Percentiles rank a stretch among this genome's conserved stretches.
Conservation (phyloP, 2,113 vertebrate genomes). For the Dascyllus trimaculatus region DNA sequence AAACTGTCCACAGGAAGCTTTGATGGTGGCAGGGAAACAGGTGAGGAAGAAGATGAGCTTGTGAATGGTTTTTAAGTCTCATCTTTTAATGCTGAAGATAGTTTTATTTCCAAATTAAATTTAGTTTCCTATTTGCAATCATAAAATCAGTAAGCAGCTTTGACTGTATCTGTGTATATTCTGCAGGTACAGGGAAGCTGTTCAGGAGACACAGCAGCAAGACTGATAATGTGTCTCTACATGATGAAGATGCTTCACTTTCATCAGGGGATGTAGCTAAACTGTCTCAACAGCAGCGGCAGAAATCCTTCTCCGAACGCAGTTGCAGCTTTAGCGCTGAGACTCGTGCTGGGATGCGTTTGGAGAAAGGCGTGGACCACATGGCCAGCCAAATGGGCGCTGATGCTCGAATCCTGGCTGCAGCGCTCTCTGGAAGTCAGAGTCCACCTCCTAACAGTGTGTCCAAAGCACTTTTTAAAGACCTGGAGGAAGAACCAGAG, state of each 20-base stretch:
- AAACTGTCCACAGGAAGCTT: slow-evolving; percentile 90
- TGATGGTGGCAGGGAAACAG: slow-evolving; percentile 83
- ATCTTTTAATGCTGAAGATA: background rate
- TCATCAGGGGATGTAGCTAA: slow-evolving; percentile 74
- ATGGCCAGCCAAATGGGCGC: slow-evolving; percentile 94
- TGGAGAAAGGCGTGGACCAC: slow-evolving; percentile 91
- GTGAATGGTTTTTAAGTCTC: background rate
- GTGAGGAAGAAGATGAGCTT: slow-evolving; percentile 78
- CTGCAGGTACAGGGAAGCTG: slow-evolving; percentile 77
- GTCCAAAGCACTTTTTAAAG: slow-evolving; percentile 80
- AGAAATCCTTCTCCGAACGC: slow-evolving; percentile 91
- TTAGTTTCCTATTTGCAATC: too few species aligned
- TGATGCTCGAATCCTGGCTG: slow-evolving; percentile 94
- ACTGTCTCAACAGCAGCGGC: slow-evolving; percentile 88
- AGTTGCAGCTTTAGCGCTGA: slow-evolving; percentile 97
- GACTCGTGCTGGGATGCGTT: slow-evolving; percentile 91
- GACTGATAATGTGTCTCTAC: slow-evolving; percentile 81
- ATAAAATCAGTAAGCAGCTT: too few species aligned
- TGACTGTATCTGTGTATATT: background rate
- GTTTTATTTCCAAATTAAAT: background rate
- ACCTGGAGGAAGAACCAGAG: slow-evolving; percentile 70
- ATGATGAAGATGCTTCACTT: slow-evolving; percentile 71
- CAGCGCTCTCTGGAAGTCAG: slow-evolving; percentile 86
- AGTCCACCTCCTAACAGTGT: slow-evolving; percentile 60
- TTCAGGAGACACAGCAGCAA: slow-evolving; percentile 86